These are phyloP conservation scores for Aphelocoma californica DNA, from an alignment of 2,797 vertebrate genomes.

Conservation along the genomic window DNA sequence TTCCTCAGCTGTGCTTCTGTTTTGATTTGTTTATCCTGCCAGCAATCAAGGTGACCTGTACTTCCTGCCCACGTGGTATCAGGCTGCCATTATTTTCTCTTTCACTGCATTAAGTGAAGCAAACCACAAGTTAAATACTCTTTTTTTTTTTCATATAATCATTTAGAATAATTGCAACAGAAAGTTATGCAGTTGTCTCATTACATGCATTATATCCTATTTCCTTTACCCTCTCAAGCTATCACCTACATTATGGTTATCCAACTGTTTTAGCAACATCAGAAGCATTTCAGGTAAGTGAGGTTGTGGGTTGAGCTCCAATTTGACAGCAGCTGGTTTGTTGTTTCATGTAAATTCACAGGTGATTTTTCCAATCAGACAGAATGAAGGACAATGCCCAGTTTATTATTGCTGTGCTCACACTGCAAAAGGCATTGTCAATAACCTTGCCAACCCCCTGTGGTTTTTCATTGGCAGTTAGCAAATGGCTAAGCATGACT, in stretches of 20 bases:
- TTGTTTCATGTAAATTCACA: not conserved
- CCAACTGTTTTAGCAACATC: not conserved
- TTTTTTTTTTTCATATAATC: not conserved
- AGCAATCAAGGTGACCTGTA: not conserved
- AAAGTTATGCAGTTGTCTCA: not conserved
- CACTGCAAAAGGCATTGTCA: not conserved
- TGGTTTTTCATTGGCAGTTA: not conserved
- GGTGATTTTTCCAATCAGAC: not conserved
- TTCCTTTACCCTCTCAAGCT: not conserved
- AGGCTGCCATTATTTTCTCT: not conserved
- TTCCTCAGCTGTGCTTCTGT: not conserved
- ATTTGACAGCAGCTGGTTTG: not conserved
- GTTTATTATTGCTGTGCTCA: not conserved
- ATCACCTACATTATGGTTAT: not conserved
- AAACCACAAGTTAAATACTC: not conserved
- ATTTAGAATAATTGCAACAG: not conserved
- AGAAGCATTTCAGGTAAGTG: not conserved
- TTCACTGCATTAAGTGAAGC: not conserved
- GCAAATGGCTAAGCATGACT: not conserved
- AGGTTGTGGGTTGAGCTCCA: not conserved
- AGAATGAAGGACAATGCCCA: not conserved
- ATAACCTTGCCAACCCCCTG: conserved; percentile 6
- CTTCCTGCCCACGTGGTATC: not conserved
- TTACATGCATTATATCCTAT: not conserved
- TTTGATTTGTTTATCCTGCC: not conserved